These are phyloP conservation scores for Microtus ochrogaster DNA, from an alignment of 2,113 vertebrate species.

Conservation along the genomic window DNA sequence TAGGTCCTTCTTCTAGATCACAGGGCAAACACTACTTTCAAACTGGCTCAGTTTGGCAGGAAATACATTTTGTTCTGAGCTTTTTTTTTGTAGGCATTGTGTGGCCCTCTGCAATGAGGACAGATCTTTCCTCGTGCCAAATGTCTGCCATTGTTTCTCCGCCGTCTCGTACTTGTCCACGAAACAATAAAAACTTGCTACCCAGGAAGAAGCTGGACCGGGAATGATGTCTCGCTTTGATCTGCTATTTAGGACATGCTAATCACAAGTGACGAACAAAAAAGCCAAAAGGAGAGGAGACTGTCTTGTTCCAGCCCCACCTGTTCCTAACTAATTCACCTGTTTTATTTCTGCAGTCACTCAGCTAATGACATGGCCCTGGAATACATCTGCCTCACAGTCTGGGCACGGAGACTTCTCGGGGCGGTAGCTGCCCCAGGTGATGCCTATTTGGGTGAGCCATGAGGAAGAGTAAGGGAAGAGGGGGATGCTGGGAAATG, in stretches of 20 bases:
- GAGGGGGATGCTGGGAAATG: background rate
- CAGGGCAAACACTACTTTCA: slow-evolving; percentile 68
- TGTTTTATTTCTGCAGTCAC: slow-evolving; percentile 59
- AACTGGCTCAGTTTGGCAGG: slow-evolving; percentile 53
- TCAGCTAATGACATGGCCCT: slow-evolving; percentile 48
- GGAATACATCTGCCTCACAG: slow-evolving; percentile 76
- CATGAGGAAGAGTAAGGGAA: slow-evolving; percentile 16
- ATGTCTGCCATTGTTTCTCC: slow-evolving; percentile 50
- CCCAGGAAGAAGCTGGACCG: background rate
- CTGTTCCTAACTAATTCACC: slow-evolving; percentile 75
- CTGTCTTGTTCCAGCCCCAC: slow-evolving; percentile 53
- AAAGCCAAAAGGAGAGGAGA: slow-evolving; percentile 39
- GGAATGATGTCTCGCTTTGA: slow-evolving; percentile 60
- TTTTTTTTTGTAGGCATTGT: slow-evolving; percentile 48
- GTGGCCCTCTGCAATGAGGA: slow-evolving; percentile 50
- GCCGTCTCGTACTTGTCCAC: background rate
- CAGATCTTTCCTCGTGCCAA: slow-evolving; percentile 64
- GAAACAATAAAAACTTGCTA: slow-evolving; percentile 30
- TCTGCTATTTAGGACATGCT: background rate
- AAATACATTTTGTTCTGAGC: slow-evolving; percentile 74
- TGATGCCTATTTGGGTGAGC: too few species aligned
- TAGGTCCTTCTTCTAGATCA: slow-evolving; percentile 56
- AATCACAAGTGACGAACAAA: background rate
- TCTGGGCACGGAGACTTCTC: slow-evolving; percentile 54
- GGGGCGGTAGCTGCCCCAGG: slow-evolving; percentile 6